phyloP scores from a whole-genome alignment of 2,797 vertebrate species.

The Eulemur albifrons region DNA sequence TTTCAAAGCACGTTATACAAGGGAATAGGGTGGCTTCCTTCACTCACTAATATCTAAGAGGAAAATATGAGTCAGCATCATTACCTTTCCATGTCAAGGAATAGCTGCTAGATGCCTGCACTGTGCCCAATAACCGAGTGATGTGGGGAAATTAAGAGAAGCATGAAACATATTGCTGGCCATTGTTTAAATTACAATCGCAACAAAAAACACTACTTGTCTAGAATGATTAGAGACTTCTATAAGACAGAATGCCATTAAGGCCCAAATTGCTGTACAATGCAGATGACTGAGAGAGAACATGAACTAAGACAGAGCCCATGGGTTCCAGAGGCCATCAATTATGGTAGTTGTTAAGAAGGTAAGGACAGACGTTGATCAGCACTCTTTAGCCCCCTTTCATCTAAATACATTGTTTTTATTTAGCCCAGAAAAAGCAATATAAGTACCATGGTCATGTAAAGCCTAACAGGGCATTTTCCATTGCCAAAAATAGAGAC shows the following conservation, averaged over 20 bases:
- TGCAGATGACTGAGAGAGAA: background rate
- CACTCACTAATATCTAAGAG: background rate
- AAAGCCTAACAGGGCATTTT: background rate
- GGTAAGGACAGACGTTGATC: background rate
- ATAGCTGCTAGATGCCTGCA: background rate
- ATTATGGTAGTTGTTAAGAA: background rate
- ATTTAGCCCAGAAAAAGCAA: slow-evolving; percentile 5
- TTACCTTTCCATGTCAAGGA: background rate
- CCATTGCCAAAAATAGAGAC: background rate
- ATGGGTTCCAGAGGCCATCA: background rate
- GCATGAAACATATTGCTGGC: background rate
- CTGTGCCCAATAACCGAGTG: background rate
- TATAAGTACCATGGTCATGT: background rate
- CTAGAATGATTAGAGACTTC: background rate
- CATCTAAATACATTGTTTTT: background rate
- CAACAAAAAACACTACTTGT: background rate
- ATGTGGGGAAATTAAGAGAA: background rate
- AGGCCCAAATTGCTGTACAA: background rate
- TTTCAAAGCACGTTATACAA: background rate
- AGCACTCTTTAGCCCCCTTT: background rate
- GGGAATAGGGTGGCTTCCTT: background rate
- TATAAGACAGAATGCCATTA: background rate
- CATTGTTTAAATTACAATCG: background rate
- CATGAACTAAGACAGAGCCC: background rate
- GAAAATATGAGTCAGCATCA: background rate